Evolutionary conservation across 2,797 vertebrate species (phyloP), one percentile per base, ranked within the genome.

Genomic region (Aythya fuligula): DNA sequence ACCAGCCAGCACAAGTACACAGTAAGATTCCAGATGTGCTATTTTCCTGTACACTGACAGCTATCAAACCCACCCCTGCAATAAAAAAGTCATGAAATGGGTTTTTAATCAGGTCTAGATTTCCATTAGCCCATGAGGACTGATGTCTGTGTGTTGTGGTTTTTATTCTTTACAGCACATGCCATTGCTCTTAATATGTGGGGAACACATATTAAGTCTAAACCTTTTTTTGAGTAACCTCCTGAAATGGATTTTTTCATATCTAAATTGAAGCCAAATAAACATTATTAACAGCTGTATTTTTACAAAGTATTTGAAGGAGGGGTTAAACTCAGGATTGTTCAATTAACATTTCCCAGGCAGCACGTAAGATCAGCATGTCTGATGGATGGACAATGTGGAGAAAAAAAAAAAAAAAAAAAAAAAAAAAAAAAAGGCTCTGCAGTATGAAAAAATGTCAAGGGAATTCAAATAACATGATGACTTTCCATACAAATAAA

Each of bases 1-100:
- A 97, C 97, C 96, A 98, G 96, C 95, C 90, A 97, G 90, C 84
- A 81, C 45, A 76, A 97, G 96, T 96, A 96, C 96, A 96, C 93
- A 97, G 94, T 96, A 97, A 97, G 95, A 96, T 97, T 97, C 98
- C 98, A 97, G 97, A 98, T 98, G 98, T 98, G 96, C 94, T 97
- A 88, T 96, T 97, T 98, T 96, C 97, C 97, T 98, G 95, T 95
- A 97, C 93, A 97, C 92, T 97, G 98, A 98, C 97, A 98, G 95
- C 93, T 97, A 97, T 97, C 97, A 97, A 97, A 95, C 91, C 95
- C 95, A 96, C 93, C 90, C 94, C 82, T 96, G 96, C 94, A 97
- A 97, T 96, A 97, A 96, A 97, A 96, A 96, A 95, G 94, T 81
- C 95, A 94, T 95, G 92, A 97, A 97, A 97, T 96, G 95, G 96